Evolutionary conservation across 1,140 invertebrate species (phyloP).

Genomic region (Vanessa atalanta): DNA sequence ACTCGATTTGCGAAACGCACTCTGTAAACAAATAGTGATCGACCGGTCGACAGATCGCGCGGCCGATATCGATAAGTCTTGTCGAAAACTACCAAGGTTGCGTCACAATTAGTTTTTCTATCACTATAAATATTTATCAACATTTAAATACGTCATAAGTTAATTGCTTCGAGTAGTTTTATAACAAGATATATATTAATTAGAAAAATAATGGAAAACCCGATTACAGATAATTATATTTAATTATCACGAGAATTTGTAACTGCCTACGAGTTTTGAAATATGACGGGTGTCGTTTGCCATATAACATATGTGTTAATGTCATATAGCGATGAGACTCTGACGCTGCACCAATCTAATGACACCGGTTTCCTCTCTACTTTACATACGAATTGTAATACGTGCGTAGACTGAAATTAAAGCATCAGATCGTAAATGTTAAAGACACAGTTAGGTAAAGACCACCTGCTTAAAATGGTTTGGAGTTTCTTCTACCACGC

Average conservation of each 20-base stretch:
- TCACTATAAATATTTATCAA: not conserved
- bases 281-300: not conserved
- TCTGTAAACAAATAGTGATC: slow-evolving; percentile 19
- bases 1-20: slow-evolving; percentile 17
- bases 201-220: not conserved
- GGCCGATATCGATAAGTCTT: not conserved
- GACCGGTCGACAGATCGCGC: not conserved
- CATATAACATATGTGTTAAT: not conserved
- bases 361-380: not conserved
- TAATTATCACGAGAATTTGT: not conserved
- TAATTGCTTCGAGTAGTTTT: not conserved
- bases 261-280: not conserved
- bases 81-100: not conserved
- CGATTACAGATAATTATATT: not conserved
- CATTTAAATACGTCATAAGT: not conserved
- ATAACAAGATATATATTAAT: not conserved
- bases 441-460: no score
- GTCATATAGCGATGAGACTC: not conserved
- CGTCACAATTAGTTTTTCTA: not conserved
- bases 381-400: no score
- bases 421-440: no score
- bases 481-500: no score
- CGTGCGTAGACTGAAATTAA: no score
- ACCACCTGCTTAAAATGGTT: no score
- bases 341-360: not conserved